Base-by-base conservation (phyloP, 2,113 vertebrate species). In the Cinclus mexicanus region DNA sequence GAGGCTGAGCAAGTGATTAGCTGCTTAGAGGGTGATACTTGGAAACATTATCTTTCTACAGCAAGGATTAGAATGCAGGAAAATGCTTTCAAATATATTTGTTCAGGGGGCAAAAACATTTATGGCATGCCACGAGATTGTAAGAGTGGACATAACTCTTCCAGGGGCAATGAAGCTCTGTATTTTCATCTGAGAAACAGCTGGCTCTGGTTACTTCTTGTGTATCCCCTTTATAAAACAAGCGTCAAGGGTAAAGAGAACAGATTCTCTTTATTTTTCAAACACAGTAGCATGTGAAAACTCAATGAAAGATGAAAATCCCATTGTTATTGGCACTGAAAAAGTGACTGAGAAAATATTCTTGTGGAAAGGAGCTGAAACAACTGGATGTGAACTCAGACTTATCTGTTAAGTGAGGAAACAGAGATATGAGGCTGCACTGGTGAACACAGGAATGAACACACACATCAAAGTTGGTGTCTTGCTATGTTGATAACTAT, bases 51-150 rank as follows among this genome's bases (percentile, higher is more conserved):
- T 61, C 61, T 90, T 72, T 78, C 70, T 71, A 56, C 49, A 76
- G 31, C 15, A 85, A 71, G 49, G 44, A 78, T 81, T 74, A 75
- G 59, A 96, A 87, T 74, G 63, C 55, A 91, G 39, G 24, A 81
- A 93, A 91, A 89, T 28, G 12, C 37, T 87, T 96, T 78, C 50
- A 94, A 84, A 89, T 64, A 44, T 63, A 60, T 52, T 81, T 41
- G 72, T 94, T 91, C 61, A 94, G 60, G 90, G 68, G 52, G n/a
- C 31, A 96, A 86, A 86, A 89, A 63, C 16, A 59, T 83, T 94
- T 84, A 72, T 75, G 18, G 25, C 20, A 78, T 81, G 55, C 42
- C 83, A 77, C 50, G 29, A 93, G 55, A 89, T 14, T 74, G 50
- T 92, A 92, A 94, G 92, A 63, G 37, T 82, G 77, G 81, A 60